A percentile compares a stretch with the other conserved stretches of the same genome.
phyloP scores from a whole-genome alignment of 2,797 vertebrate genomes.

The Melanotaenia nigrans region DNA sequence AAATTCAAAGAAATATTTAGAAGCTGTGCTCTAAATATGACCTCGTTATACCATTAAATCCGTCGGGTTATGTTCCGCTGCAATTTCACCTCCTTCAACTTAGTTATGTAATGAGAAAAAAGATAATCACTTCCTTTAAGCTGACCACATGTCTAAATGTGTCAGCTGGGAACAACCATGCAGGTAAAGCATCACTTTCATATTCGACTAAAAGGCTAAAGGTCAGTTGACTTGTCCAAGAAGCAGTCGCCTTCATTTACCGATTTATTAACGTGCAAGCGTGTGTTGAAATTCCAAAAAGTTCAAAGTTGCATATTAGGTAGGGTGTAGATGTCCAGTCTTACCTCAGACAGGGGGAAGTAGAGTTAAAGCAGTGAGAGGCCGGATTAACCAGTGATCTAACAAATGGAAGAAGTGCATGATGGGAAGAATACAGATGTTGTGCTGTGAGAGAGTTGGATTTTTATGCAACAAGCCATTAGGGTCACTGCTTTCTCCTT shows the following conservation, averaged over 20 bases:
- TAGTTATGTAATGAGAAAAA: background rate
- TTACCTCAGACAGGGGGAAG: constrained; percentile 45
- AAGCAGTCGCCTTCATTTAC: constrained; percentile 22
- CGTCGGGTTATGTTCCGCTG: background rate
- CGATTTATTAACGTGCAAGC: constrained; percentile 30
- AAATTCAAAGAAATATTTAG: background rate
- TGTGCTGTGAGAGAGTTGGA: constrained; percentile 21
- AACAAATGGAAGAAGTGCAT: constrained; percentile 71
- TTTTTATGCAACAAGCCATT: constrained; percentile 67
- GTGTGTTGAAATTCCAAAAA: constrained; percentile 42
- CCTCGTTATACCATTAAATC: background rate
- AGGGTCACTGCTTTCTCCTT: constrained; percentile 56
- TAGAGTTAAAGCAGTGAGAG: constrained; percentile 50
- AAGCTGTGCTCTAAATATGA: background rate
- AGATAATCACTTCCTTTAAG: constrained; percentile 5
- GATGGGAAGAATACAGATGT: constrained; percentile 57
- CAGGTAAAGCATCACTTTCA: constrained; percentile 29
- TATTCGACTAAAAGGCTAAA: constrained; percentile 7
- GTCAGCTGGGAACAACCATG: background rate
- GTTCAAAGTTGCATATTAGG: constrained; percentile 40
- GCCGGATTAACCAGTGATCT: constrained; percentile 73
- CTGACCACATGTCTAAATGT: background rate
- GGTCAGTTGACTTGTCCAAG: constrained; percentile 4
- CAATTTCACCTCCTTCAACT: background rate
- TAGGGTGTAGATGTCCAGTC: constrained; percentile 23